phyloP scores from a whole-genome alignment of 92 coral and sea anemone species.

The Epizoanthus stellaris region DNA sequence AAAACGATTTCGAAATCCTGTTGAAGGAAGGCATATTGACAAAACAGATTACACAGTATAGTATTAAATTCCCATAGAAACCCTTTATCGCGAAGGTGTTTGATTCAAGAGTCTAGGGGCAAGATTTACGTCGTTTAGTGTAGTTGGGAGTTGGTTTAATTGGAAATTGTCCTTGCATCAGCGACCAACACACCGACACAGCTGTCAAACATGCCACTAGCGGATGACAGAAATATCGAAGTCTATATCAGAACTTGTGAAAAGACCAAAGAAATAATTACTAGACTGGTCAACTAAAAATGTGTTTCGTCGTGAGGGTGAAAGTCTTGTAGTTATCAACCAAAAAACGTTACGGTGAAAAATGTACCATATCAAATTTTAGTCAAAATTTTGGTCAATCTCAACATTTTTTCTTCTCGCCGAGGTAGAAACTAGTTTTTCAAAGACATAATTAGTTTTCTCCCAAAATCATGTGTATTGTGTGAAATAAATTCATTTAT shows the following conservation, averaged over 20 bases:
- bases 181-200: neutral
- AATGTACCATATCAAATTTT: neutral
- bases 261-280: too few species aligned
- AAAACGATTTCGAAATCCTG: neutral
- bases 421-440: neutral
- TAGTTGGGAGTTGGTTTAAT: neutral
- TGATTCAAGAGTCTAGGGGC: neutral
- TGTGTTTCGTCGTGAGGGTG: neutral
- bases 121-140: neutral
- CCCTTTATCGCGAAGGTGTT: neutral
- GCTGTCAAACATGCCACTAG: neutral
- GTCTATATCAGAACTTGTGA: too few species aligned
- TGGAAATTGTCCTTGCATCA: neutral
- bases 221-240: too few species aligned
- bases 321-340: neutral
- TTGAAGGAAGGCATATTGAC: conserved; percentile 7
- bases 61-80: conserved; percentile 14
- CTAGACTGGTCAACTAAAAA: neutral
- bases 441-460: neutral
- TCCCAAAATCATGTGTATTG: too few species aligned
- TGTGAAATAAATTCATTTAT: too few species aligned
- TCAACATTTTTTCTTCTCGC: neutral
- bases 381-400: neutral
- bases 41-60: neutral
- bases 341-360: neutral